Percentiles rank a stretch among this genome's conserved stretches.
Evolutionary conservation across 1,140 invertebrate species (phyloP).

Genomic region (Bombus sibiricus): DNA sequence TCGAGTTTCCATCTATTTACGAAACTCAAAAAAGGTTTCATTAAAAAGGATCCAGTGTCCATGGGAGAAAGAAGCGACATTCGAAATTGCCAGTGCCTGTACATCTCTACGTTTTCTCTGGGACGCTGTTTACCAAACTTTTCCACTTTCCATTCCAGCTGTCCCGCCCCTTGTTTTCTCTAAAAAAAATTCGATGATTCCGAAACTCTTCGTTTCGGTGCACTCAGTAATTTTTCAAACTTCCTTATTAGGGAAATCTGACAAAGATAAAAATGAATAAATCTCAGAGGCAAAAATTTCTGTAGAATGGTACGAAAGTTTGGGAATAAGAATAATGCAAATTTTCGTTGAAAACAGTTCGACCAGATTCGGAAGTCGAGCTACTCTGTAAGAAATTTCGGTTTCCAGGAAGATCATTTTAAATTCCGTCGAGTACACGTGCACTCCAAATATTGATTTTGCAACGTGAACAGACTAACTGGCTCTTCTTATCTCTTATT

Average conservation of each 20-base stretch:
- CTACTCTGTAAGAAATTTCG: not conserved
- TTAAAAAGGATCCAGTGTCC: constrained; percentile 8
- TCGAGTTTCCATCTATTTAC: not conserved
- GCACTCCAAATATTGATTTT: not conserved
- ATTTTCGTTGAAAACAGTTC: not conserved
- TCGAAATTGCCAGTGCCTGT: not conserved
- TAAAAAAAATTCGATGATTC: not conserved
- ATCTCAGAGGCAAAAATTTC: not conserved
- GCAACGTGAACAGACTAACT: not conserved
- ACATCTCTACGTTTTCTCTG: not conserved
- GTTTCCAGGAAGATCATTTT: not conserved
- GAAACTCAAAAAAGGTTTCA: constrained; percentile 6
- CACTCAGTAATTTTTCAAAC: not conserved
- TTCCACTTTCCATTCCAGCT: constrained; percentile 2
- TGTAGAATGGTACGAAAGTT: too few species aligned
- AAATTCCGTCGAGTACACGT: not conserved
- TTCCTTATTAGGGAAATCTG: not conserved
- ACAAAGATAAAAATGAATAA: not conserved
- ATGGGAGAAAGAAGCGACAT: too few species aligned
- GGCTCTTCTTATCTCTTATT: not conserved
- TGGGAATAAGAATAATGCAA: not conserved
- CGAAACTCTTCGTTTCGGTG: not conserved
- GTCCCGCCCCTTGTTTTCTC: not conserved
- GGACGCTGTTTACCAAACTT: constrained; percentile 10
- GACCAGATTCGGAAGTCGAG: not conserved